Evolutionary conservation across 2,113 vertebrate genomes (phyloP).

Genomic region (Peromyscus leucopus): DNA sequence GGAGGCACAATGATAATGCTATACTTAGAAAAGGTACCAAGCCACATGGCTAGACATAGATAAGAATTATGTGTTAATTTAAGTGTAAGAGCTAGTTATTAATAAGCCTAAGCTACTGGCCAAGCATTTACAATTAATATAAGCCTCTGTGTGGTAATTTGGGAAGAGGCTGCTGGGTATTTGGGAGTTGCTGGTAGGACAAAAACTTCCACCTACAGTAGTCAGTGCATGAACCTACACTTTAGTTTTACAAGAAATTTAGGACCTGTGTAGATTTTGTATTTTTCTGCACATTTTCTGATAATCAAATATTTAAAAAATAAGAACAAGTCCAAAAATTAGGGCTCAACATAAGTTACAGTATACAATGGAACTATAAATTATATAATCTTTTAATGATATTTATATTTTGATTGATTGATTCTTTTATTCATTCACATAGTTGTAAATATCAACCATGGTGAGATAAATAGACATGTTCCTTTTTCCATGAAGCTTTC

Average conservation of each 20-base stretch:
- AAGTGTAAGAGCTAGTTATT: too few species aligned
- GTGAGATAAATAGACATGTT: background rate
- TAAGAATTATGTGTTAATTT: too few species aligned
- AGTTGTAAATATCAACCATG: background rate
- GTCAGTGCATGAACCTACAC: background rate
- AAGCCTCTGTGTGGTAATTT: too few species aligned
- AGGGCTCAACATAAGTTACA: background rate
- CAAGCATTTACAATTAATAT: too few species aligned
- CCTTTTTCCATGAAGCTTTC: background rate
- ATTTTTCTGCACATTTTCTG: background rate
- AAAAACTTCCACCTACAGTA: background rate
- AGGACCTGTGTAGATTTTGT: background rate
- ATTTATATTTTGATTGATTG: background rate
- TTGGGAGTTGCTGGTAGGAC: too few species aligned
- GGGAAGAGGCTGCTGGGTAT: too few species aligned
- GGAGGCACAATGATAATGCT: too few species aligned
- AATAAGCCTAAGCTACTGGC: too few species aligned
- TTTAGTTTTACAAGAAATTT: background rate
- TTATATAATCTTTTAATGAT: background rate
- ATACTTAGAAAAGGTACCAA: too few species aligned
- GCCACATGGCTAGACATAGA: too few species aligned
- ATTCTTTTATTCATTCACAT: background rate
- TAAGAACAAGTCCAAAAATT: background rate
- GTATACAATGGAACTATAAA: background rate
- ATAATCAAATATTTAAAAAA: slow-evolving; percentile 43